Conservation (phyloP, 2,888 invertebrate genomes). For the Agrochola lychnidis region DNA sequence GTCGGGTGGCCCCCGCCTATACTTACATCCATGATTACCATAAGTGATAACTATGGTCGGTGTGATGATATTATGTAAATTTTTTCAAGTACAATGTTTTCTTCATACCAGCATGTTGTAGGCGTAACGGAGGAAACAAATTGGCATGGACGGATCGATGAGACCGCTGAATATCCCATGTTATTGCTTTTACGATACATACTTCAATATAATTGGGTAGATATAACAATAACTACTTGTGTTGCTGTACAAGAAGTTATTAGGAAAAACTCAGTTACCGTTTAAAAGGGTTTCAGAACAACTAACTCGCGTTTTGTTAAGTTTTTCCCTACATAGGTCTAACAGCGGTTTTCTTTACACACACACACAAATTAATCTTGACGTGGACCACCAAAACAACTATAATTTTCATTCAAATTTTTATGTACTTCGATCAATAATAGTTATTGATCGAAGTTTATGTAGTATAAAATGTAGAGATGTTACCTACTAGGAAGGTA, state of each 20-base stretch:
- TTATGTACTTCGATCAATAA: no score
- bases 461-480: not conserved
- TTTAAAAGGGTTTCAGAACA: not conserved
- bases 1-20: slow-evolving; percentile 35
- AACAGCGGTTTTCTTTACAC: not conserved
- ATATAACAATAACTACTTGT: slow-evolving; percentile 4
- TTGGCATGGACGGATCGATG: slow-evolving; percentile 35
- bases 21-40: slow-evolving; percentile 54
- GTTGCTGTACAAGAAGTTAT: not conserved
- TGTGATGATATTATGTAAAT: slow-evolving; percentile 46
- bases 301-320: not conserved
- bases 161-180: slow-evolving; percentile 17
- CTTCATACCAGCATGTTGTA: slow-evolving; percentile 31
- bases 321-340: not conserved
- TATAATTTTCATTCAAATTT: not conserved
- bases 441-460: no score
- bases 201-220: slow-evolving; percentile 34
- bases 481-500: not conserved
- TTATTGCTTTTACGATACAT: slow-evolving; percentile 20
- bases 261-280: not conserved
- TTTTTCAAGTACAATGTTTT: slow-evolving; percentile 24
- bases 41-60: slow-evolving; percentile 41
- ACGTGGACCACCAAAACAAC: not conserved
- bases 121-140: slow-evolving; percentile 42
- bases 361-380: not conserved